Evolutionary conservation across 2,113 vertebrate species (phyloP), one percentile per base, ranked within the genome.

Genomic region (Aegypius monachus): DNA sequence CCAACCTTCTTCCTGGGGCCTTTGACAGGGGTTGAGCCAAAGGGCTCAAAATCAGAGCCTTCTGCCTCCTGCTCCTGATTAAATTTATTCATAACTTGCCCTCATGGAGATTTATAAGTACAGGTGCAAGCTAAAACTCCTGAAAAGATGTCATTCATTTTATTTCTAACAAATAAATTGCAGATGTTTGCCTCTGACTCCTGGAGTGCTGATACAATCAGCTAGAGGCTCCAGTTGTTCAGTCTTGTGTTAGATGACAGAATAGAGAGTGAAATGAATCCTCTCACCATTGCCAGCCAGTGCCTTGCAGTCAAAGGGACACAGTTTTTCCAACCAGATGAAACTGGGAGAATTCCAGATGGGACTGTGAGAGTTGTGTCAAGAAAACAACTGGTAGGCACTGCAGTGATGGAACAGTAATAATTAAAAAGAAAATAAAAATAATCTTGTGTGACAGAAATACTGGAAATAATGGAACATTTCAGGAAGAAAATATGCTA

Each of bases 181-280:
- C 96, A 96, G 81, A 91, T 97, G 96, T 95, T 96, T 94, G 42
- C 71, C 58, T 82, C 58, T 71, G 42, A 83, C 78, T 88, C 66
- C 62, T 7, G 10, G 53, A 90, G 71, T 40, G 52, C 70, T 95
- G 89, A 63, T 95, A 77, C 5, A 85, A 82, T 73, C 79, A 67
- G 63, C 42, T 36, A 29, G 67, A 86, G 78, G 62, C 74, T 94
- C 71, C 62, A 77, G 62, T 91, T 94, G 58, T 88, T 94, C 83
- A 25, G 55, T 22, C 62, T 45, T 34, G 25, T 32, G 47, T 79
- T 62, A n/a, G 48, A 55, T 61, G 84, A 67, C 66, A 93, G 65
- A 90, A 40, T 10, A 70, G 53, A 71, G 58, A 47, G 71, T 29
- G 81, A 94, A 93, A 77, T 85, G 66, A 87, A 77, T 40, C 71